phyloP scores from a whole-genome alignment of 2,113 vertebrate genomes.

The Lepus europaeus region DNA sequence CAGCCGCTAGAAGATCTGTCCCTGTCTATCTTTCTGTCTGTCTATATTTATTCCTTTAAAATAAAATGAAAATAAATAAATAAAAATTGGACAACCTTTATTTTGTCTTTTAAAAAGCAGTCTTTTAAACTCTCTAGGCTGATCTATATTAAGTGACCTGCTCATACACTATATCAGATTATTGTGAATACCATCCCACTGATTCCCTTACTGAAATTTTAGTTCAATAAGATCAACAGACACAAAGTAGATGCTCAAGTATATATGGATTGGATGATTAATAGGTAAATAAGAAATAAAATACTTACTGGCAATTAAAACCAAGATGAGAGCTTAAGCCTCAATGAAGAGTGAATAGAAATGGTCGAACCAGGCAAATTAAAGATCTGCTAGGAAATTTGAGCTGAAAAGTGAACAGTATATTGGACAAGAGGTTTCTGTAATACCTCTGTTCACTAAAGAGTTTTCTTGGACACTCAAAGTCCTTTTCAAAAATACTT shows the following conservation, averaged over 20 bases:
- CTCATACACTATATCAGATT: not conserved
- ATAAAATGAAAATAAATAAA: too few species aligned
- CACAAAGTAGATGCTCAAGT: not conserved
- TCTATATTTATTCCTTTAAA: too few species aligned
- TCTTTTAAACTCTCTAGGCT: not conserved
- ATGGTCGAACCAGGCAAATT: not conserved
- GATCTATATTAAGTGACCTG: not conserved
- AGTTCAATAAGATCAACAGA: not conserved
- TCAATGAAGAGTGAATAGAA: not conserved
- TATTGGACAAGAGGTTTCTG: not conserved
- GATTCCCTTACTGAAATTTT: not conserved
- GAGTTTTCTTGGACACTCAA: not conserved
- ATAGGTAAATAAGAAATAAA: constrained; percentile 25
- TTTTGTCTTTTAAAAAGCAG: not conserved
- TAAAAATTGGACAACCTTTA: not conserved
- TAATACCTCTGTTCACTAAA: not conserved
- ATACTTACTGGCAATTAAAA: not conserved
- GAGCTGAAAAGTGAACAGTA: not conserved
- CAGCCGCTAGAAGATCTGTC: too few species aligned
- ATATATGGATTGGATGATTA: not conserved
- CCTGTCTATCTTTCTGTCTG: too few species aligned
- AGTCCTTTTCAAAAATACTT: constrained; percentile 69
- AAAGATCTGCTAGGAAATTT: not conserved
- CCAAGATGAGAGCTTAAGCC: not conserved
- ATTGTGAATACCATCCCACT: not conserved